Conservation (phyloP, 2,888 invertebrate species). For the Phlogophora meticulosa region DNA sequence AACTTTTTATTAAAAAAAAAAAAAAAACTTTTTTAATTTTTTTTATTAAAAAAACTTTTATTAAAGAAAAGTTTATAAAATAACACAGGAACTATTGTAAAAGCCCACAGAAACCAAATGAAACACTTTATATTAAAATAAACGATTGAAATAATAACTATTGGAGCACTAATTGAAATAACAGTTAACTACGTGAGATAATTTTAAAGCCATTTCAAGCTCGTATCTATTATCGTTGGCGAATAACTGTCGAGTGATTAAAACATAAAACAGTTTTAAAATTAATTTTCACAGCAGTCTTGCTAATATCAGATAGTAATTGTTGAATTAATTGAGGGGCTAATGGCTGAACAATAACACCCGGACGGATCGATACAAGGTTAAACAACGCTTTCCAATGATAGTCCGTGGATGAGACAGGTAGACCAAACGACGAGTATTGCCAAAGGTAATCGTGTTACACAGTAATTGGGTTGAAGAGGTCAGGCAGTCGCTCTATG, state of each 20-base stretch:
- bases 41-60: too few relatives aligned
- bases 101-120: not conserved
- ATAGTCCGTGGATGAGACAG: too few relatives aligned
- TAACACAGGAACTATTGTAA: not conserved
- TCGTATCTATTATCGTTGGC: slow-evolving; percentile 18
- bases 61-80: not conserved
- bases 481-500: too few relatives aligned
- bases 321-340: slow-evolving; percentile 1
- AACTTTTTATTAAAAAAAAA: not conserved
- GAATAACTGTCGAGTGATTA: slow-evolving; percentile 23
- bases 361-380: too few relatives aligned
- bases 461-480: too few relatives aligned
- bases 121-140: slow-evolving; percentile 5
- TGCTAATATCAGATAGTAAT: not conserved
- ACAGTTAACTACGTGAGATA: not conserved
- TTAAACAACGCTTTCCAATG: too few relatives aligned
- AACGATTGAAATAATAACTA: slow-evolving; percentile 11
- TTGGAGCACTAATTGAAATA: slow-evolving; percentile 18
- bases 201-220: slow-evolving; percentile 7
- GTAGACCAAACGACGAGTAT: too few relatives aligned
- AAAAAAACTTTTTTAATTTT: not conserved
- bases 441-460: too few relatives aligned
- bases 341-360: too few relatives aligned
- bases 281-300: slow-evolving; percentile 25
- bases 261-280: slow-evolving; percentile 33